These are phyloP conservation scores for Haemorhous mexicanus DNA, from an alignment of 2,113 vertebrate species.

Conservation along the genomic window DNA sequence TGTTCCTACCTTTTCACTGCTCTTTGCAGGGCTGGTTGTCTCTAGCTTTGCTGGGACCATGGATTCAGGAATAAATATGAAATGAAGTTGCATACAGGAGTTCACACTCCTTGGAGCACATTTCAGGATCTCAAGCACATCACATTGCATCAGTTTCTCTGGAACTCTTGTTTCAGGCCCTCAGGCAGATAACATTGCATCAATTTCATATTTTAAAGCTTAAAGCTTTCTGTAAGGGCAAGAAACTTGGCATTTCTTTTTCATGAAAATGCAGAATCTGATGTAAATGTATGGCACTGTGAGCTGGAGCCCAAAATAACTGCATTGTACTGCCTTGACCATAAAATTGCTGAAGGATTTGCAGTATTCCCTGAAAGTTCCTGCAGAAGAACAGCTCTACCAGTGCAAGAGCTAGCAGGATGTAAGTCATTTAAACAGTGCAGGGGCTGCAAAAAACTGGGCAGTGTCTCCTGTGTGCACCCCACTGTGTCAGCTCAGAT, in stretches of 20 bases:
- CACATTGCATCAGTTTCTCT: neutral
- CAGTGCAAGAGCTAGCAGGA: neutral
- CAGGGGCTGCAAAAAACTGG: neutral
- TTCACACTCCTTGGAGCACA: neutral
- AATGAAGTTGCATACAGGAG: neutral
- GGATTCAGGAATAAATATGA: neutral
- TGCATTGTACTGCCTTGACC: neutral
- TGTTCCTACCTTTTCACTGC: neutral
- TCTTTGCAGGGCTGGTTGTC: neutral
- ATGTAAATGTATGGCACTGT: neutral
- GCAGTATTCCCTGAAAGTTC: neutral
- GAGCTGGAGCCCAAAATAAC: neutral
- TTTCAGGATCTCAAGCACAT: neutral
- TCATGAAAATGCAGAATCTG: neutral
- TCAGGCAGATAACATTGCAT: neutral
- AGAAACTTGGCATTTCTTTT: neutral
- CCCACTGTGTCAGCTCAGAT: neutral
- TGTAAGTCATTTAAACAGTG: neutral
- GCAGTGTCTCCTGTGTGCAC: fast-evolving
- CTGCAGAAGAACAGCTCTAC: neutral
- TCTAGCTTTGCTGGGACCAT: neutral
- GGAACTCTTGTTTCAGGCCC: neutral
- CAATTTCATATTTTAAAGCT: neutral
- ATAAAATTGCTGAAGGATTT: constrained; percentile 13
- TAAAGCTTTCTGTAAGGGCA: neutral